These are phyloP conservation scores for Anastatus disparis DNA, from an alignment of 1,140 invertebrate genomes.

Conservation along the genomic window DNA sequence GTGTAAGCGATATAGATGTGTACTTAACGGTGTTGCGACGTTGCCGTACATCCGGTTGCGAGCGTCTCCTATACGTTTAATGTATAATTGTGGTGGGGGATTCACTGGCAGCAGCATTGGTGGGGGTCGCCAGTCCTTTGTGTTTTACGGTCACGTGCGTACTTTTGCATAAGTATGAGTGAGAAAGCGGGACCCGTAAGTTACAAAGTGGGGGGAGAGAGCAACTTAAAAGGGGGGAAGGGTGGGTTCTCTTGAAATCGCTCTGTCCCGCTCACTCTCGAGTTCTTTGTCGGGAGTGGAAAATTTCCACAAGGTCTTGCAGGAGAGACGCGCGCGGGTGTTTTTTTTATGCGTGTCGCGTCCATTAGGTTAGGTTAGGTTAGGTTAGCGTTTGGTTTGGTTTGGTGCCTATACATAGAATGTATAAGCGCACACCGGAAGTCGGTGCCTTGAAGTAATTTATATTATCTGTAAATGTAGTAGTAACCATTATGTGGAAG, in stretches of 20 bases:
- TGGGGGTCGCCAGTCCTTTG: slow-evolving; percentile 46
- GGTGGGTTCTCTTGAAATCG: background rate
- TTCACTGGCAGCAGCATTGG: slow-evolving; percentile 22
- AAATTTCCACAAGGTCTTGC: slow-evolving; percentile 61
- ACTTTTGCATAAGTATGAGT: background rate
- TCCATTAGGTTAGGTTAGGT: slow-evolving; percentile 35
- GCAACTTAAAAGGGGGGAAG: slow-evolving; percentile 17
- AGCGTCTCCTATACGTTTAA: too few species aligned
- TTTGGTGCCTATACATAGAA: slow-evolving; percentile 21
- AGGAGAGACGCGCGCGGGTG: background rate
- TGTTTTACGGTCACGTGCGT: slow-evolving; percentile 26
- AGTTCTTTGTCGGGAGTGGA: slow-evolving; percentile 47
- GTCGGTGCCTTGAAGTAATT: slow-evolving; percentile 17
- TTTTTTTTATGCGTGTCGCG: background rate
- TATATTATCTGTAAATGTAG: background rate
- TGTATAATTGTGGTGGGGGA: slow-evolving; percentile 53
- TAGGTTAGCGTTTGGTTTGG: background rate
- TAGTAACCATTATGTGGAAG: background rate
- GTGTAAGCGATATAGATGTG: slow-evolving; percentile 44
- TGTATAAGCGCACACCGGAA: slow-evolving; percentile 39
- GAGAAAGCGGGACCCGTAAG: slow-evolving; percentile 6
- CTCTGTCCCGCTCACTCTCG: slow-evolving; percentile 8
- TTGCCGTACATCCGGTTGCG: slow-evolving; percentile 62
- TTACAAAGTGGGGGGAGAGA: slow-evolving; percentile 17
- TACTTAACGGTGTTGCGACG: slow-evolving; percentile 64